phyloP scores from a whole-genome alignment of 1,140 invertebrate species.

The Chelonus insularis region DNA sequence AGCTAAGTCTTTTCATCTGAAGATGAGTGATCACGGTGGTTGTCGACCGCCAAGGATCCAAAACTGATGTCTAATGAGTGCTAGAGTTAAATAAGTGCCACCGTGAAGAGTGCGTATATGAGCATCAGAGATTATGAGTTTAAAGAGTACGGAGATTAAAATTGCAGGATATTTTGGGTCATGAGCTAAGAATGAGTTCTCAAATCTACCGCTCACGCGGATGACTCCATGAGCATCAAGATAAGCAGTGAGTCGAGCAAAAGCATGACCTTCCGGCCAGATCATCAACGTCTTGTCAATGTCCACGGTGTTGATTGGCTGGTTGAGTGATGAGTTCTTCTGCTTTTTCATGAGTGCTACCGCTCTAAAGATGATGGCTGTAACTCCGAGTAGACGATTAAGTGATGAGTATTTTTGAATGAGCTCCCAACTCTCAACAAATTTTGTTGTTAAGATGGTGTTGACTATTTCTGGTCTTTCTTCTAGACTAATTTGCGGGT shows the following conservation, averaged over 20 bases:
- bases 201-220: neutral
- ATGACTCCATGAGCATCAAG: too few relatives aligned
- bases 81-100: slow-evolving; percentile 22
- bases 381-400: too few relatives aligned
- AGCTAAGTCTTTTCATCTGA: too few relatives aligned
- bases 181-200: neutral
- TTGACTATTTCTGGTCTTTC: neutral
- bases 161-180: neutral
- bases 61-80: neutral
- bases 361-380: too few relatives aligned
- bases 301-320: too few relatives aligned
- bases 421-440: neutral
- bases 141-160: neutral
- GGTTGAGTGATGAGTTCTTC: too few relatives aligned
- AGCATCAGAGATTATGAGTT: slow-evolving; percentile 30
- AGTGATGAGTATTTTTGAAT: neutral
- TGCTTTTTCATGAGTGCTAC: too few relatives aligned
- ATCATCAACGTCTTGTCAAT: too few relatives aligned
- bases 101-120: slow-evolving; percentile 36
- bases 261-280: too few relatives aligned
- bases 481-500: neutral
- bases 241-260: too few relatives aligned
- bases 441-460: too few relatives aligned
- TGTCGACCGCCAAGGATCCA: slow-evolving; percentile 37
- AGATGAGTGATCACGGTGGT: slow-evolving; percentile 32